A percentile compares a stretch with the other conserved stretches of the same genome.
Conservation (phyloP, 2,888 invertebrate species). For the Quadriops clusia region DNA sequence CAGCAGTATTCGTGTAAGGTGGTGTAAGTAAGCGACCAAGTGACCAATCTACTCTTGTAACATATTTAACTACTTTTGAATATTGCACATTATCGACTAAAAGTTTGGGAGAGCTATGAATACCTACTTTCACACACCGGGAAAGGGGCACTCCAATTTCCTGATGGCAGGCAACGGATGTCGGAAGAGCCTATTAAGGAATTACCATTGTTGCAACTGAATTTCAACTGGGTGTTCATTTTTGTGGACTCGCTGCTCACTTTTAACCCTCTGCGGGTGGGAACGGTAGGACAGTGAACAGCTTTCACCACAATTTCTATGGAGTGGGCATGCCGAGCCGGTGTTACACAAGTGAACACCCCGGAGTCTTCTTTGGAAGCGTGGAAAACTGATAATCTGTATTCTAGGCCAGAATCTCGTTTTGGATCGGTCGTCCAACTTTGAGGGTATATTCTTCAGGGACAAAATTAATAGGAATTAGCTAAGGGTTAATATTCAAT, state of each 20-base stretch:
- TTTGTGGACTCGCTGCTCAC: constrained; percentile 60
- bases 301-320: constrained; percentile 72
- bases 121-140: constrained; percentile 71
- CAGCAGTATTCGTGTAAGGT: too few species aligned
- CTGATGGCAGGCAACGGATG: constrained; percentile 66
- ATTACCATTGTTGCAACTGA: constrained; percentile 71
- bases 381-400: constrained; percentile 66
- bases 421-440: constrained; percentile 76
- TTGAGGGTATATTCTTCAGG: constrained; percentile 53
- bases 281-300: constrained; percentile 68
- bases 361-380: constrained; percentile 79
- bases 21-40: too few species aligned
- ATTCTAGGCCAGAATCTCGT: constrained; percentile 67
- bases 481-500: not conserved
- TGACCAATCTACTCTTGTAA: too few species aligned
- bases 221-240: constrained; percentile 60
- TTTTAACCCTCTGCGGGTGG: constrained; percentile 59
- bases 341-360: constrained; percentile 72
- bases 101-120: too few species aligned
- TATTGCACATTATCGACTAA: too few species aligned
- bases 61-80: too few species aligned
- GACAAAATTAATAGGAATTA: not conserved
- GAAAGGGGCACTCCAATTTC: constrained; percentile 74
- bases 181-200: constrained; percentile 65
- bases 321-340: constrained; percentile 68